phyloP scores from a whole-genome alignment of 2,113 vertebrate species.

The Platichthys stellatus region DNA sequence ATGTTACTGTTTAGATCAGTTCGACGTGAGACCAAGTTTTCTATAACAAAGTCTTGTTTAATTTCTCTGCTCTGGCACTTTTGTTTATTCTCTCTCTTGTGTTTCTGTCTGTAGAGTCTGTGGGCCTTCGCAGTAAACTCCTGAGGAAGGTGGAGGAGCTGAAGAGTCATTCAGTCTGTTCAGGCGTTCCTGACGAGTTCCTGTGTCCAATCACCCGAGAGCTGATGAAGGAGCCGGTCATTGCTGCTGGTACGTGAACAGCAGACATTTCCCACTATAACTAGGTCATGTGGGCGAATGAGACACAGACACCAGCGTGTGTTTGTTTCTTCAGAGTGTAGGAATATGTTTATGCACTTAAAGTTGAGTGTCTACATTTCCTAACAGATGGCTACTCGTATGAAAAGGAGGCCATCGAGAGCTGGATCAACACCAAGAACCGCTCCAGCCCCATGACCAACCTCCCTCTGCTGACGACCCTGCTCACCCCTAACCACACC shows the following conservation, averaged over 20 bases:
- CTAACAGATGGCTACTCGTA: slow-evolving; percentile 95
- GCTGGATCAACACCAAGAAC: slow-evolving; percentile 90
- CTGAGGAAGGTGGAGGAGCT: slow-evolving; percentile 90
- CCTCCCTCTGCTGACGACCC: slow-evolving; percentile 86
- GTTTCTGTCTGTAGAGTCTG: slow-evolving; percentile 82
- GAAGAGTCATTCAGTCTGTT: slow-evolving; percentile 75
- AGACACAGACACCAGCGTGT: neutral
- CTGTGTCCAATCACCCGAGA: slow-evolving; percentile 96
- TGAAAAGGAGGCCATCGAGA: slow-evolving; percentile 91
- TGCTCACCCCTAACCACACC: slow-evolving; percentile 92
- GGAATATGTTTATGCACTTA: neutral
- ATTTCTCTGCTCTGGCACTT: neutral
- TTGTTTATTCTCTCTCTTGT: neutral
- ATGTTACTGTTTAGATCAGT: neutral
- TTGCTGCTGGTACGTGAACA: slow-evolving; percentile 88
- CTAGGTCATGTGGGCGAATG: neutral
- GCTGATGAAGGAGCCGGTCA: slow-evolving; percentile 94
- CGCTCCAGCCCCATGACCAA: slow-evolving; percentile 98
- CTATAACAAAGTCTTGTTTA: neutral
- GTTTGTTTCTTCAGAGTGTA: neutral
- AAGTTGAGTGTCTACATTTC: neutral
- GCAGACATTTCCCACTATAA: neutral
- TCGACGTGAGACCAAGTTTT: neutral
- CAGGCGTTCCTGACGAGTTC: slow-evolving; percentile 91
- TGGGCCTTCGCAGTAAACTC: slow-evolving; percentile 89